Evolutionary conservation across 2,113 vertebrate genomes (phyloP), one percentile per base, ranked within the genome.

Genomic region (Rana temporaria): DNA sequence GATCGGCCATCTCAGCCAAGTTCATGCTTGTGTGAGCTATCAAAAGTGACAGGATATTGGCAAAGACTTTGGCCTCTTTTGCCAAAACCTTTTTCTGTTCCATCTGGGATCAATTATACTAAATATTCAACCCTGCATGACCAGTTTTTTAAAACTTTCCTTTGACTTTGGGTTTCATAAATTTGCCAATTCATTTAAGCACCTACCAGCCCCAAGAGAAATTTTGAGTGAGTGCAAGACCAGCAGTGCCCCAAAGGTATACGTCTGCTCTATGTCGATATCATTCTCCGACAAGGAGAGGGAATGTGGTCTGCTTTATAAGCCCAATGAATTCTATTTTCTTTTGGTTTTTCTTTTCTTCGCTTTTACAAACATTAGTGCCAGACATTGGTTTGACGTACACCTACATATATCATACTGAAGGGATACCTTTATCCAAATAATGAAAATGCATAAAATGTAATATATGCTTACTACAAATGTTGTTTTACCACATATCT

Each of bases 41-140:
- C 81, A 76, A 76, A 76, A 76, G 73, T 76, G 81, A 82, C 81
- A 82, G 71, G 34, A 82, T 76, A 82, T 82, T 82, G 81, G 81
- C 81, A 76, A 68, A 66, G 34, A 26, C 12, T 6, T 76, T 34
- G 6, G 12, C 62, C 30, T 82, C 73, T 38, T 24, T 60, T 22
- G 81, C 81, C 81, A 76, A 63, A 60, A 57, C 38, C 64, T 82
- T 67, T 82, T 76, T 22, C 22, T 68, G 71, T 63, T 68, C 72
- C 81, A 82, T 63, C 71, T 82, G 81, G 71, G 81, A 82, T 82
- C 81, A 82, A 82, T 82, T 82, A 82, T 68, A 56, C 63, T 67
- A 68, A 82, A 68, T 76, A 82, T 76, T 75, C 64, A 68, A 68
- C 34, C 63, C 80, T 74, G 80, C 80, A 24, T 57, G 70, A 74